Evolutionary conservation across 2,888 invertebrate species (phyloP), one percentile per base, ranked within the genome.

Genomic region (Drosophila falleni): DNA sequence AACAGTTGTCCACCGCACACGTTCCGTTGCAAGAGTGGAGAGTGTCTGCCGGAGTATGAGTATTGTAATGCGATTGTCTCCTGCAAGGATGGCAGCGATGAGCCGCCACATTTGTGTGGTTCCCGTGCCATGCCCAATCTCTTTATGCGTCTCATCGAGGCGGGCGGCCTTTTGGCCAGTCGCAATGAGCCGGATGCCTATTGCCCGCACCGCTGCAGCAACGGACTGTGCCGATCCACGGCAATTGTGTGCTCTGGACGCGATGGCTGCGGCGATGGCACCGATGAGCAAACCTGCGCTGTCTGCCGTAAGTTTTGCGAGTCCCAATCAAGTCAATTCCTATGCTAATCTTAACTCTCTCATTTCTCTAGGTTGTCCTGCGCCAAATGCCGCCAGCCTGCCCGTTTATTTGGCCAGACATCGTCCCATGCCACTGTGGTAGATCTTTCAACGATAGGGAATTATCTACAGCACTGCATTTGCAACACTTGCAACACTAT

Each of bases 211-310:
- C 94, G 96, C 37, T 98, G 98, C 93, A 95, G 95, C 72, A 98
- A 98, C 92, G 97, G 97, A 2, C 94, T 97, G 66, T 98, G 98
- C 92, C 94, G 98, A 63, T 97, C 97, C 53, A 96, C 97, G 64
- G 97, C 98, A 0, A 97, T 98, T 71, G 95, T 97, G 3, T 98
- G 98, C 92, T 97, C 97, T 13, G 98, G 98, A 29, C 94, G 96
- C 42, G 97, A 98, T 91, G 98, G 98, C 19, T 98, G 98, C 90
- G 98, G 98, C 8, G 98, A 98, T 93, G 96, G 96, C 81, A 96
- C 96, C 46, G 98, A 98, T 90, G 98, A 98, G 93, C 95, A 94
- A 72, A 95, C 95, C 72, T 98, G 98, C 93, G 94, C 94, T 74
- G 96, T 97, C 76, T 98, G 98, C 93, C 95, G 98, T 98, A 93